Conservation (phyloP, 1,140 invertebrate genomes). For the Trichonephila clavipes region DNA sequence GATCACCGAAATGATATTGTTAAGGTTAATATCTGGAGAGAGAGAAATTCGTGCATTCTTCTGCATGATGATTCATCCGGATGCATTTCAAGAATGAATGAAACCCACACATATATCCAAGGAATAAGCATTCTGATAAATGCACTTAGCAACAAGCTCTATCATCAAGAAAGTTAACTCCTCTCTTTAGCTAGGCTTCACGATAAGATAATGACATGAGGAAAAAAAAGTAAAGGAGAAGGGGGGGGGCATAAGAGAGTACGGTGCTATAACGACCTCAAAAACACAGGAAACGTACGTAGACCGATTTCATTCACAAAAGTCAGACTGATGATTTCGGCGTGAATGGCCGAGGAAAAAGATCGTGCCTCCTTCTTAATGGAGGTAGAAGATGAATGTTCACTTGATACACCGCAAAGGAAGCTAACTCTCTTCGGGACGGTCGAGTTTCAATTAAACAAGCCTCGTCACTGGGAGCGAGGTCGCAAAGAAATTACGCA, state of each 20-base stretch:
- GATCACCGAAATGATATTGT: too few species aligned
- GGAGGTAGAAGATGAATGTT: neutral
- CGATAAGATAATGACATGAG: constrained; percentile 69
- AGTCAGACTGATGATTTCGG: constrained; percentile 30
- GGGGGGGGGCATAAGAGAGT: too few species aligned
- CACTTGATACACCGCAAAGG: neutral
- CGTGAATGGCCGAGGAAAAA: constrained; percentile 36
- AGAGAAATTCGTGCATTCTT: neutral
- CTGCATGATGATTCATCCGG: neutral
- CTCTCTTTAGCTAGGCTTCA: constrained; percentile 49
- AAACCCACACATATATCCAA: neutral
- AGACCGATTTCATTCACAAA: constrained; percentile 67
- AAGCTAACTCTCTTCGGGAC: neutral
- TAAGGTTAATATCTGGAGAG: neutral
- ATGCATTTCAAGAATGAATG: neutral
- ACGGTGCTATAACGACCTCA: constrained; percentile 16
- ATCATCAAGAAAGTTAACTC: constrained; percentile 70
- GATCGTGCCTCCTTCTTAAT: neutral
- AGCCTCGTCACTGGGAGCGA: neutral
- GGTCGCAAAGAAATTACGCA: neutral
- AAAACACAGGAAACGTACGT: constrained; percentile 63
- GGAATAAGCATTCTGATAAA: constrained; percentile 48
- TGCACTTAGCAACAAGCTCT: constrained; percentile 71
- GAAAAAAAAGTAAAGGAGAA: neutral
- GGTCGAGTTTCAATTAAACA: neutral